Percentiles rank a stretch among this genome's conserved stretches.
These are phyloP conservation scores for Eupithecia subumbrata DNA, from an alignment of 2,888 invertebrate species.

Conservation along the genomic window DNA sequence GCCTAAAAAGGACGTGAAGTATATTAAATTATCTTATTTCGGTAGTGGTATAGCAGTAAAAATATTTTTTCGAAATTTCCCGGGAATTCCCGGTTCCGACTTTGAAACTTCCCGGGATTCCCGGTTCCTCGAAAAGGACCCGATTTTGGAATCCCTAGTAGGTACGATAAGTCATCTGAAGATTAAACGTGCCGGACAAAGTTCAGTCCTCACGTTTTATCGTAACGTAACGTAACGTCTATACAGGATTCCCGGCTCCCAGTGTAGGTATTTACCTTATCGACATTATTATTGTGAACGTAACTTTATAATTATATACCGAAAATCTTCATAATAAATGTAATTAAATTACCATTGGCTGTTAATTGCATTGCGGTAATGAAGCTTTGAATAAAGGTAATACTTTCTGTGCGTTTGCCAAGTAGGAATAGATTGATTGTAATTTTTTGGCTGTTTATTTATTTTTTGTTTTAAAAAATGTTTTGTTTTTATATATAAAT, in stretches of 20 bases:
- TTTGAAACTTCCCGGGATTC: no score
- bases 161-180: neutral
- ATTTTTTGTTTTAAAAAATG: no score
- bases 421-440: no score
- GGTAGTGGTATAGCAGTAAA: no score
- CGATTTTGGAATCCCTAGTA: no score
- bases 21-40: no score
- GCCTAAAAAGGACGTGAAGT: no score
- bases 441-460: no score
- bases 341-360: neutral
- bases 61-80: no score
- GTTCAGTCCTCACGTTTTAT: neutral
- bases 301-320: neutral
- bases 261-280: neutral
- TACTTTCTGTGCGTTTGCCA: neutral
- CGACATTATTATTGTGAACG: neutral
- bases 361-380: neutral
- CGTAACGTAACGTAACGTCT: neutral
- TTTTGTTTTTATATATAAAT: no score
- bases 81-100: no score
- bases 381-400: neutral
- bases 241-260: neutral
- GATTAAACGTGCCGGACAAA: neutral
- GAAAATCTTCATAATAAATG: neutral
- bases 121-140: no score